These are phyloP conservation scores for Acromyrmex echinatior DNA, from an alignment of 1,140 invertebrate species.

Conservation along the genomic window DNA sequence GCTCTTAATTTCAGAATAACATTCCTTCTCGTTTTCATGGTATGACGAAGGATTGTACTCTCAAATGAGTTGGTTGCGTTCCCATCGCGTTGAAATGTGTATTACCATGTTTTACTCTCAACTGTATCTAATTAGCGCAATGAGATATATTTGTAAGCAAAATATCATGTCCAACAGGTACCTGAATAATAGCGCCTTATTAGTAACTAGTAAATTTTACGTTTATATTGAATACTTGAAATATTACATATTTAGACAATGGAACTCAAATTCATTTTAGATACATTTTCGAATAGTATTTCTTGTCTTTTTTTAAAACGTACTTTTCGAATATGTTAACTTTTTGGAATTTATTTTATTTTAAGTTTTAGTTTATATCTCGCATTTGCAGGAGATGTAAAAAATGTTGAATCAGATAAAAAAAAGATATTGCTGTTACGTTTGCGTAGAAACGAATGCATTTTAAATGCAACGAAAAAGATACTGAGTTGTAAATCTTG, in stretches of 20 bases:
- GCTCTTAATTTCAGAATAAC: constrained; percentile 11
- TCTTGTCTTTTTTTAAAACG: background rate
- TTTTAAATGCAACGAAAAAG: constrained; percentile 33
- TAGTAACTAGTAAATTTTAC: background rate
- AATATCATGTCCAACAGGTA: constrained; percentile 45
- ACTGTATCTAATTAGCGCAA: constrained; percentile 37
- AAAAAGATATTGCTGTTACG: background rate
- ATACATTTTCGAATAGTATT: background rate
- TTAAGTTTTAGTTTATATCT: background rate
- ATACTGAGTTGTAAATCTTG: constrained; percentile 20
- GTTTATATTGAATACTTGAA: background rate
- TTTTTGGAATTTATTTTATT: background rate
- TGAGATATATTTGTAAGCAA: constrained; percentile 31
- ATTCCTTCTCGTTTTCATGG: constrained; percentile 5
- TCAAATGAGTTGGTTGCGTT: constrained; percentile 30
- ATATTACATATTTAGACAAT: background rate
- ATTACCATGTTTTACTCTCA: constrained; percentile 13
- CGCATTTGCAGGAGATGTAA: background rate
- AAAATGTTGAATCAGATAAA: background rate
- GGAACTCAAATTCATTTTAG: background rate
- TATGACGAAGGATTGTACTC: constrained; percentile 14
- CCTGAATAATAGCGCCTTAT: background rate
- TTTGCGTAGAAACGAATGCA: background rate
- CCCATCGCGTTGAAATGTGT: constrained; percentile 1
- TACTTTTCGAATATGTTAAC: background rate